These are phyloP conservation scores for Dromiciops gliroides DNA, from an alignment of 2,113 vertebrate species.

Conservation along the genomic window DNA sequence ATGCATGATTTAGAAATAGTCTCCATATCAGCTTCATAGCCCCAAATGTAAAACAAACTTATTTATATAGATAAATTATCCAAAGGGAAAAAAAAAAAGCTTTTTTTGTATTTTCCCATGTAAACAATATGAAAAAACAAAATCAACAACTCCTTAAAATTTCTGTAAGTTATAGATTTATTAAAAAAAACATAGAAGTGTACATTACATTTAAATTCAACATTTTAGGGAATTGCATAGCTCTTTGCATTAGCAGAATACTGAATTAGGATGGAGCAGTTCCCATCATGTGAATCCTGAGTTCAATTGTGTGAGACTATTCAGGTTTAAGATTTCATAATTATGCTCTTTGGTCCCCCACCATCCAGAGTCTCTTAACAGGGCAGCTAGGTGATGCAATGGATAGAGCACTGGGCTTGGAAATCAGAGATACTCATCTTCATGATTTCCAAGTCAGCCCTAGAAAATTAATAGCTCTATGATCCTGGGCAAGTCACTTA, in stretches of 20 bases:
- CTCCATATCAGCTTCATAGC: not conserved
- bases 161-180: not conserved
- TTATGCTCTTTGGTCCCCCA: not conserved
- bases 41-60: not conserved
- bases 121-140: not conserved
- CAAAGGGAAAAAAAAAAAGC: not conserved
- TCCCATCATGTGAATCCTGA: not conserved
- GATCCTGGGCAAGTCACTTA: too few species aligned
- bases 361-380: not conserved
- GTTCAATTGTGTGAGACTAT: not conserved
- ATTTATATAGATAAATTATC: not conserved
- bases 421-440: not conserved
- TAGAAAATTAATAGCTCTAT: too few species aligned
- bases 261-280: not conserved
- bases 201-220: not conserved
- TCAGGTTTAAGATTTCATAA: not conserved
- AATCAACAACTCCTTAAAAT: not conserved
- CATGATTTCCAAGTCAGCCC: too few species aligned
- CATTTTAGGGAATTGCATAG: not conserved
- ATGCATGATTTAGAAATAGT: not conserved
- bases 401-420: not conserved
- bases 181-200: too few species aligned
- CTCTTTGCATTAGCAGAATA: not conserved
- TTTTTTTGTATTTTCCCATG: not conserved
- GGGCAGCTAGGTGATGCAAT: not conserved